Base-by-base conservation (phyloP, 2,888 invertebrate genomes). In the Diachrysia chrysitis region DNA sequence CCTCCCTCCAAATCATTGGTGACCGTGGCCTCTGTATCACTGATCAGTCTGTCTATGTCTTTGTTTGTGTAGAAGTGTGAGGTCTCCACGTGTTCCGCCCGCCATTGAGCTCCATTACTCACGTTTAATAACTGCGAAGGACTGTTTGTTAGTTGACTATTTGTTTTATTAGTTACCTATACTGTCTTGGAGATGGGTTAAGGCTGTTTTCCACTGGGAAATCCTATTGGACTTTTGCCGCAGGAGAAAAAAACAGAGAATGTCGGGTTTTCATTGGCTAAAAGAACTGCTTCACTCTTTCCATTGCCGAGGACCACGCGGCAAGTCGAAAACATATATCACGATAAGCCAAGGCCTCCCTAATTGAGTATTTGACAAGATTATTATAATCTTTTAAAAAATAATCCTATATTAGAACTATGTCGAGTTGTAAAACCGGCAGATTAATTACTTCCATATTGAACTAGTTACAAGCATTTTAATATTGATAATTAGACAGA, bases 61-160 rank as follows among this genome's bases (percentile, higher is more conserved):
- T 99, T 99, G 93, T 99, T 99, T 58, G 98, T 98, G 92, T 99
- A 98, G 93, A 99, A 99, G 79, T 98, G 98, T 0, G 99, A 98
- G 0, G 97, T 97, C 89, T 99, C 99, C 53, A 99, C 99, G 86
- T 98, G 97, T 83, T 98, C 97, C 65, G 97, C 97, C 64, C 99
- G 96, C 99, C 99, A 99, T 95, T 98, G 98, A 25, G 97, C 97
- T 0, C 99, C 99, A 78, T 96, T 96, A 78, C 97, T 98, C 62
- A 98, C 97, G 69, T 96, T 96, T 89, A 99, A 94, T 84, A 99
- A 93, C 98, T 98, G 89, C 48, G 93, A 85, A 73, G 84, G 73
- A 79, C 69, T 69, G 63, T 51, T 63, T 14, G 37, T 76, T 76
- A 76, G 60, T 79, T 79, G 48, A 64, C 10, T 65, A 75, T 63